A percentile compares a stretch with the other conserved stretches of the same genome.
Evolutionary conservation across 2,113 vertebrate species (phyloP).

Genomic region (Orientallactaga bullata): DNA sequence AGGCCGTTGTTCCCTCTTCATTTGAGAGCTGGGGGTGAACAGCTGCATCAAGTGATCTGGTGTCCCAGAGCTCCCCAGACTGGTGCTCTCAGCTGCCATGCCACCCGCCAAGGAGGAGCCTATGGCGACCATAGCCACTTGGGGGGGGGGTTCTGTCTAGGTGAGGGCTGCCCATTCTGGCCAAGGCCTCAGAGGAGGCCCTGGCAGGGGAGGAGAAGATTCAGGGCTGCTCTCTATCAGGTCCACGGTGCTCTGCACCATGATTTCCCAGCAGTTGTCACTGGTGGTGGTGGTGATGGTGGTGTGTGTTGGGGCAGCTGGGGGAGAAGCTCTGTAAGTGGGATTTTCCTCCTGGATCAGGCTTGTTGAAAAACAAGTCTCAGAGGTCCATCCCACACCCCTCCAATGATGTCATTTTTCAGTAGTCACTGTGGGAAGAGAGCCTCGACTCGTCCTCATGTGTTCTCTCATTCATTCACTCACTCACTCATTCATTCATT

Average conservation of each 20-base stretch:
- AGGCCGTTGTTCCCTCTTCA: not conserved
- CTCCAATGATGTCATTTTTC: rapidly evolving
- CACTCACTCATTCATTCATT: not conserved
- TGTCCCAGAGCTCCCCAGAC: not conserved
- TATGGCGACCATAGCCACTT: not conserved
- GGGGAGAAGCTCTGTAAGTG: not conserved
- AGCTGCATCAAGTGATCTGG: not conserved
- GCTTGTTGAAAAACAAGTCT: not conserved
- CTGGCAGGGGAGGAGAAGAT: not conserved
- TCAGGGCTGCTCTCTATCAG: not conserved
- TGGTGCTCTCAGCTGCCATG: rapidly evolving
- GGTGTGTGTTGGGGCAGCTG: too few species aligned
- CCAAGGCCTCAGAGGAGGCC: not conserved
- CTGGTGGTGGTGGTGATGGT: not conserved
- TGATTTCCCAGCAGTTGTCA: not conserved
- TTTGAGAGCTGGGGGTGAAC: not conserved
- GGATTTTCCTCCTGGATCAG: not conserved
- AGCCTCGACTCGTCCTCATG: not conserved
- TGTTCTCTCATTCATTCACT: not conserved
- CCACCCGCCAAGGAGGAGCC: not conserved
- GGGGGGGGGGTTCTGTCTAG: not conserved
- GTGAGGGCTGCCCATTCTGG: not conserved
- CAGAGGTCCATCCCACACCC: not conserved
- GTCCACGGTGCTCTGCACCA: rapidly evolving
- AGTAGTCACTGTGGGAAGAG: not conserved